These are phyloP conservation scores for Heterodera schachtii DNA, from an alignment of 1,140 invertebrate species.

Conservation along the genomic window DNA sequence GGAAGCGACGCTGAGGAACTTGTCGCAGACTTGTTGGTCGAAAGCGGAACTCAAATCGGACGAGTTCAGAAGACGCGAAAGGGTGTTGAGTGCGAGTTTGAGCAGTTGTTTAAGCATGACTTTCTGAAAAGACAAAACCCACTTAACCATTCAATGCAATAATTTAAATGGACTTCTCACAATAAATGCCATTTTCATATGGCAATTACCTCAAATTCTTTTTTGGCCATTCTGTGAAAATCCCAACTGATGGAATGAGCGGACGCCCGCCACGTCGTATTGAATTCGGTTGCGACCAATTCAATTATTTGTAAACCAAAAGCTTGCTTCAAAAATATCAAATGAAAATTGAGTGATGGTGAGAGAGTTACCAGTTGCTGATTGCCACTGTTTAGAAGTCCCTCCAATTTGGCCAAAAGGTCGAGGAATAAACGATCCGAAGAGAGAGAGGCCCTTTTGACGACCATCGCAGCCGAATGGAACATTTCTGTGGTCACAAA, in stretches of 20 bases:
- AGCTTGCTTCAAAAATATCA: constrained; percentile 24
- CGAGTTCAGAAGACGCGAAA: constrained; percentile 29
- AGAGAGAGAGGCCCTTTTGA: constrained; percentile 13
- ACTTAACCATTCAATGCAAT: too few relatives aligned
- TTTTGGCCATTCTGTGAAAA: constrained; percentile 36
- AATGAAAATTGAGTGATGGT: neutral
- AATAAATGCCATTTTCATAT: too few relatives aligned
- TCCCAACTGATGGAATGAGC: constrained; percentile 37
- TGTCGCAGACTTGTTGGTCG: constrained; percentile 34
- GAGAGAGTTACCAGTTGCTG: constrained; percentile 22
- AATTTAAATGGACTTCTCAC: neutral
- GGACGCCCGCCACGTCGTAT: constrained; percentile 32
- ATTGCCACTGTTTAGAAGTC: constrained; percentile 26
- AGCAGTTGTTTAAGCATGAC: constrained; percentile 37
- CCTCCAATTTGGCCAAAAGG: constrained; percentile 25
- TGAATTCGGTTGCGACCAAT: constrained; percentile 34
- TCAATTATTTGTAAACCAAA: constrained; percentile 41
- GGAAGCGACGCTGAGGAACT: constrained; percentile 37
- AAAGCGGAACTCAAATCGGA: constrained; percentile 32
- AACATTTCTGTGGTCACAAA: constrained; percentile 37
- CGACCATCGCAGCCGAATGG: constrained; percentile 31
- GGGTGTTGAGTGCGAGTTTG: constrained; percentile 30
- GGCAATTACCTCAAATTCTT: constrained; percentile 29
- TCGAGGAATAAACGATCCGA: constrained; percentile 17
- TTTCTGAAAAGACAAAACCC: constrained; percentile 29